Base-by-base conservation (phyloP, 1,140 invertebrate species). In the Ceratosolen solmsi region DNA sequence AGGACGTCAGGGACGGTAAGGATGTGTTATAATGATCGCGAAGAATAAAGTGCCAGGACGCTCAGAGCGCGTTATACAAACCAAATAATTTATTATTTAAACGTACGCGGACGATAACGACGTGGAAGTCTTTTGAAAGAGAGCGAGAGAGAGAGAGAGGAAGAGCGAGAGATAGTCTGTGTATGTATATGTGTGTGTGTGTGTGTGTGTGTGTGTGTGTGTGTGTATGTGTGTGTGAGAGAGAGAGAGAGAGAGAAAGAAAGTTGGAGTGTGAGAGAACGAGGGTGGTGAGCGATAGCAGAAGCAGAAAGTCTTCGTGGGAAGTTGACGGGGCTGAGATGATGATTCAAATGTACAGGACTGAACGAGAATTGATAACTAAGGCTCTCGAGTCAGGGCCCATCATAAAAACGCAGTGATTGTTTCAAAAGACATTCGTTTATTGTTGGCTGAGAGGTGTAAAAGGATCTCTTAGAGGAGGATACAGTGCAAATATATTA, bases 51-150 rank as follows among this genome's bases (percentile, higher is more conserved):
- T 92, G 89, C 90, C 89, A 90, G 89, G 90, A 91, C 89, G 89
- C 90, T 90, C 84, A 88, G 90, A 93, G 91, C 92, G 91, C 92
- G 92, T 93, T 92, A 73, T 38, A 92, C 85, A 93, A 93, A 94
- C 93, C 93, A 94, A 94, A 93, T 93, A 93, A 94, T 93, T 93
- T 93, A 93, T 93, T 92, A 92, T 92, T 90, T 92, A 92, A 90
- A 89, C 41, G 41, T 8, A 46, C 41, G 13, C 13, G 41, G 7
- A 46, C 13, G 41, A 46, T 46, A 83, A 86, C 78, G 65, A n/a
- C n/a, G n/a, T n/a, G n/a, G n/a, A n/a, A n/a, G n/a, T n/a, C n/a
- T n/a, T n/a, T n/a, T n/a, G n/a, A n/a, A n/a, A n/a, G n/a, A n/a
- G 82, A 81, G 80, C 74, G 82, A 81, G 83, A 77, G 77, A 63